These are phyloP conservation scores for Cariama cristata DNA, from an alignment of 2,113 vertebrate species.

Conservation along the genomic window DNA sequence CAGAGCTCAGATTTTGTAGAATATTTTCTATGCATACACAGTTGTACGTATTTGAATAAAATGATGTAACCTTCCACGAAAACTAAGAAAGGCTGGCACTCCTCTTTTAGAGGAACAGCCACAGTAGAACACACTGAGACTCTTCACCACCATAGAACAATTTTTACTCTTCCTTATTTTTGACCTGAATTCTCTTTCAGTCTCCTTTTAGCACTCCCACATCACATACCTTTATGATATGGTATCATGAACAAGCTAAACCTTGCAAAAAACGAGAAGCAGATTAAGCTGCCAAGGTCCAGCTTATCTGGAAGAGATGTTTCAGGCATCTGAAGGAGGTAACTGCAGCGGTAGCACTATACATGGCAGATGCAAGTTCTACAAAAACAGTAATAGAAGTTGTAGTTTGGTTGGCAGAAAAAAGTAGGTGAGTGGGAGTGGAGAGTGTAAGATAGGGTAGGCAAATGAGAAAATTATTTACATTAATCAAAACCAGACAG, in stretches of 20 bases:
- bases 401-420: neutral
- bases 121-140: accelerated
- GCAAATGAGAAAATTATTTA: neutral
- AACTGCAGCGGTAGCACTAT: neutral
- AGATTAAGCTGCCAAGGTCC: neutral
- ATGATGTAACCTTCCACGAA: neutral
- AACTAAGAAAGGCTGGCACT: neutral
- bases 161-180: neutral
- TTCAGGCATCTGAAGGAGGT: neutral
- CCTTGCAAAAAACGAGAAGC: neutral
- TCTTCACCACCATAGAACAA: accelerated
- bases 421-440: neutral
- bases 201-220: neutral
- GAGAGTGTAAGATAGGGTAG: neutral
- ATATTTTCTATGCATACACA: neutral
- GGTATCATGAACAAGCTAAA: neutral
- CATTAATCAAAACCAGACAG: neutral
- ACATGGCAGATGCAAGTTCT: neutral
- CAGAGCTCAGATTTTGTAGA: neutral
- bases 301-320: neutral
- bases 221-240: neutral
- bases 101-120: neutral
- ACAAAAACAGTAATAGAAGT: neutral
- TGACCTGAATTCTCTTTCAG: neutral
- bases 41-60: neutral